Evolutionary conservation across 2,113 vertebrate genomes (phyloP), one percentile per base, ranked within the genome.

Genomic region (Podarcis muralis): DNA sequence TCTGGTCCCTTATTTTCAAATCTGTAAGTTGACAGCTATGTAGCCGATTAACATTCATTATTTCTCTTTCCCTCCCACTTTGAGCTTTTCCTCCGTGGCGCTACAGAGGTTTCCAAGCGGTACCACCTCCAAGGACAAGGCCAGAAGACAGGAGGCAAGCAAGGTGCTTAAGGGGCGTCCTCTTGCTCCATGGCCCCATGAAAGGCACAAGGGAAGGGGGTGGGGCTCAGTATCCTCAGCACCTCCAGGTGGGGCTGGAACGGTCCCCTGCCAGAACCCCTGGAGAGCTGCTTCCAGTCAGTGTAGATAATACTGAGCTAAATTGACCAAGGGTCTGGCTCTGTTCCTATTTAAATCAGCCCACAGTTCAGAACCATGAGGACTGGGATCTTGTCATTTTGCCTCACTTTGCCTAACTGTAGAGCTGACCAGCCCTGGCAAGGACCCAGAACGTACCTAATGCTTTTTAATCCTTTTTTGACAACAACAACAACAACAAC

Each of bases 61-160:
- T 27, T 77, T 48, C 23, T 53, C 40, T 53, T 30, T 66, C 30
- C 59, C 30, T 57, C 32, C 53, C 78, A 20, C 32, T 84, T 87
- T 62, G 30, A 92, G 90, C 83, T 80, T 48, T 84, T 30, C 85
- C 88, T 62, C 87, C 84, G 6, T 93, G 91, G 92, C 93, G 62
- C 87, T 85, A 91, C 71, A 20, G 85, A 74, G 40, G 11, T 15
- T 83, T 80, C 79, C 90, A 32, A 89, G 35, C 25, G 8, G 53
- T 43, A 57, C 40, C 83, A 37, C 65, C 85, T 48, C 32, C 76
- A 80, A 85, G 91, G 89, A 93, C 82, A 57, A 87, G 86, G 27
- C 91, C 92, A 43, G 78, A 91, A 66, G 92, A 92, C 85, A 92
- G 90, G 66, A 72, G 65, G 66, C 74, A 83, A 72, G 81, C 83